A percentile compares a stretch with the other conserved stretches of the same genome.
Evolutionary conservation across 1,140 invertebrate genomes (phyloP).

Genomic region (Varroa destructor): DNA sequence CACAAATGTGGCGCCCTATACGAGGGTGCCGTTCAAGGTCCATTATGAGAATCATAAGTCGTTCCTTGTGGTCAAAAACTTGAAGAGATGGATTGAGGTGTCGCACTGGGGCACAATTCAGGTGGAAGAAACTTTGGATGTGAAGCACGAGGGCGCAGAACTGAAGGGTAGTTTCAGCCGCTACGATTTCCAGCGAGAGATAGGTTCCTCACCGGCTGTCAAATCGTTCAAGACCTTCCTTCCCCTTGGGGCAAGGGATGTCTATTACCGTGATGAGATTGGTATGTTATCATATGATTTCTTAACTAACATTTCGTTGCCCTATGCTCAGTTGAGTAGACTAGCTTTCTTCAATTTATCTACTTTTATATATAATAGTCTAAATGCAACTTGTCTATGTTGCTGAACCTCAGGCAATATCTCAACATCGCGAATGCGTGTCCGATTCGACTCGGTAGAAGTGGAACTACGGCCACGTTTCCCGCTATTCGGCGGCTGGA

Average conservation of each 20-base stretch:
- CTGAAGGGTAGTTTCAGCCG: constrained; percentile 85
- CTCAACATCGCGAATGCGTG: constrained; percentile 81
- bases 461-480: constrained; percentile 85
- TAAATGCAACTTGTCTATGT: neutral
- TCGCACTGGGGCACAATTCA: constrained; percentile 99
- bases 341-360: no score
- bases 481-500: constrained; percentile 97
- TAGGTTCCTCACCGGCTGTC: constrained; percentile 66
- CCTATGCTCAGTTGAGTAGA: no score
- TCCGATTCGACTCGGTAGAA: constrained; percentile 79
- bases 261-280: constrained; percentile 93
- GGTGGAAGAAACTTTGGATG: constrained; percentile 81
- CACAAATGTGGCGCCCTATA: constrained; percentile 53
- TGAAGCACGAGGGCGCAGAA: constrained; percentile 77
- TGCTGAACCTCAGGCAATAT: constrained; percentile 57
- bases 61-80: constrained; percentile 74
- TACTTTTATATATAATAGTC: neutral
- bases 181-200: constrained; percentile 87
- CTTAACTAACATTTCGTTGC: no score
- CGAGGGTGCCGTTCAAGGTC: constrained; percentile 46
- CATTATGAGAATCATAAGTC: constrained; percentile 90
- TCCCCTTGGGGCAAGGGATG: constrained; percentile 74
- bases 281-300: constrained; percentile 39
- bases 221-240: constrained; percentile 83
- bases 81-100: constrained; percentile 80